A percentile compares a stretch with the other conserved stretches of the same genome.
Evolutionary conservation across 2,797 vertebrate species (phyloP).

Genomic region (Pipistrellus nathusii): DNA sequence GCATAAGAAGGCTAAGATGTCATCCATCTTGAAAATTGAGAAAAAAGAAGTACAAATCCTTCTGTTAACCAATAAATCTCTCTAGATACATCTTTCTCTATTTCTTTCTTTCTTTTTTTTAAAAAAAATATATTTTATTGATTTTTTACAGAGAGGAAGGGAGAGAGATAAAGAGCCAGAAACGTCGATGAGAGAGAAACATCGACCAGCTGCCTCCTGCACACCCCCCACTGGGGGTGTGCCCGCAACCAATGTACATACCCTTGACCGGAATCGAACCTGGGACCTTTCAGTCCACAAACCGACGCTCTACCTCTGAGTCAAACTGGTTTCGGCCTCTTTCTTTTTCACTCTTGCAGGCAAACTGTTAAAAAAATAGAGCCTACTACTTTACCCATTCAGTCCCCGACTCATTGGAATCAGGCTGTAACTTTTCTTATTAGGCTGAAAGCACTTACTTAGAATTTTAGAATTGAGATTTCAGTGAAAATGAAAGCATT

Average conservation of each 20-base stretch:
- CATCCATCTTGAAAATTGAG: conserved; percentile 47
- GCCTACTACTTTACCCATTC: conserved; percentile 4
- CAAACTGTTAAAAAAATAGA: conserved; percentile 12
- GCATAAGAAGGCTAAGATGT: conserved; percentile 32
- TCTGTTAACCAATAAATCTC: conserved; percentile 21
- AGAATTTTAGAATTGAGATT: conserved; percentile 35
- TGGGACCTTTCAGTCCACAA: too few species aligned
- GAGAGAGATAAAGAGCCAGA: too few species aligned
- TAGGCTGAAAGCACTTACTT: conserved; percentile 2
- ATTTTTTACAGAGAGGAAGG: too few species aligned
- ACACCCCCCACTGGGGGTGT: too few species aligned
- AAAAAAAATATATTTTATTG: too few species aligned
- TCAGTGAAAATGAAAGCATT: conserved; percentile 14
- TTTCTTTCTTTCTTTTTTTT: too few species aligned
- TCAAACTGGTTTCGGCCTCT: too few species aligned
- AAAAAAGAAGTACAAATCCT: conserved; percentile 55
- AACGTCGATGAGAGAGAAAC: too few species aligned
- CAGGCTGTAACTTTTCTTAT: neutral
- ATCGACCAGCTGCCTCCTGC: too few species aligned
- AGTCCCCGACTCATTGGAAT: neutral
- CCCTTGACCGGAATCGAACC: too few species aligned
- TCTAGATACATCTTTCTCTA: neutral
- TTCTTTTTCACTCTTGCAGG: conserved; percentile 41
- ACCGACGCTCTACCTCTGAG: too few species aligned
- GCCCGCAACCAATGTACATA: too few species aligned